A percentile compares a stretch with the other conserved stretches of the same genome.
phyloP scores from a whole-genome alignment of 2,888 invertebrate genomes.

The Zele albiditarsus region DNA sequence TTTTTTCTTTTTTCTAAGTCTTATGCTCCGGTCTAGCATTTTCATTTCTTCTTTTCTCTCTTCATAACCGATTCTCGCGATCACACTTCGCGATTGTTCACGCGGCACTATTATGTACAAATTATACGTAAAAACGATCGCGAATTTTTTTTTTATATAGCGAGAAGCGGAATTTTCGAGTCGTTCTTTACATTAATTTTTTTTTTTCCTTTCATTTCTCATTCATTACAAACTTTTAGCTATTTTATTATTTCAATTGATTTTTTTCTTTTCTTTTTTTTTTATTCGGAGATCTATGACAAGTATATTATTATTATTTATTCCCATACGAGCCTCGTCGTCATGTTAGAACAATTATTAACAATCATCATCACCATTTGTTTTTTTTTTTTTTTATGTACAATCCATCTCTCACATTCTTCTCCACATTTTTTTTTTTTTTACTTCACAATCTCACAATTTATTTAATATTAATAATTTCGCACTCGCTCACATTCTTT shows the following conservation, averaged over 20 bases:
- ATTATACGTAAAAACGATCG: constrained; percentile 45
- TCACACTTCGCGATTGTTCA: constrained; percentile 29
- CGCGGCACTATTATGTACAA: constrained; percentile 48
- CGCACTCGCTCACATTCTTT: constrained; percentile 22
- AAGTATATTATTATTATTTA: constrained; percentile 2
- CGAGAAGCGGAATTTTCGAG: constrained; percentile 25
- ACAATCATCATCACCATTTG: constrained; percentile 22
- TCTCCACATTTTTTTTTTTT: constrained; percentile 12
- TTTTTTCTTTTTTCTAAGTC: constrained; percentile 7
- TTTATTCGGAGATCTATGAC: not conserved
- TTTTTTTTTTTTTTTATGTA: constrained; percentile 30
- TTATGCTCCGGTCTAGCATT: not conserved
- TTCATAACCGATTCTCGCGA: constrained; percentile 30
- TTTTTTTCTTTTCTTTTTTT: not conserved
- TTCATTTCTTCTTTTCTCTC: constrained; percentile 25
- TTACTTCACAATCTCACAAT: constrained; percentile 40
- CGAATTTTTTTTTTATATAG: constrained; percentile 41
- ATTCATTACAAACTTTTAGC: not conserved
- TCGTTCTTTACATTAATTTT: constrained; percentile 17
- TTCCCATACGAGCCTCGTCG: constrained; percentile 27
- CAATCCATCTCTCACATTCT: constrained; percentile 3
- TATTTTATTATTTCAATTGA: not conserved
- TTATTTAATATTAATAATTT: constrained; percentile 27
- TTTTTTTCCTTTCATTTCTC: constrained; percentile 5
- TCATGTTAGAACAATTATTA: constrained; percentile 19